Conservation (phyloP, 2,113 vertebrate species). For the Tauraco erythrolophus region DNA sequence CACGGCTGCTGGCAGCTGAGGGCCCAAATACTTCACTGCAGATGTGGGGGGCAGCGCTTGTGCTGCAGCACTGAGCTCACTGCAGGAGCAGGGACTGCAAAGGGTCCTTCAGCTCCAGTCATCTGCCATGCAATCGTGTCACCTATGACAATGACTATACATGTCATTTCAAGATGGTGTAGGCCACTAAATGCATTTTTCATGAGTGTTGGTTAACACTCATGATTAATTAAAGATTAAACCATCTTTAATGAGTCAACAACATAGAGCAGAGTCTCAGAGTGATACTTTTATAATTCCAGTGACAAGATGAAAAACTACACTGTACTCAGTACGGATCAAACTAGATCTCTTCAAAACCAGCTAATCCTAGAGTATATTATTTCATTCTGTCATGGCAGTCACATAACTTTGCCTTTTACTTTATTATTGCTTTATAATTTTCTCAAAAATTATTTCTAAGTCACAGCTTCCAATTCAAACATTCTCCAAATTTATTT, state of each 20-base stretch:
- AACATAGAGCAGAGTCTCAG: not conserved
- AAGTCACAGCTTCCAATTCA: not conserved
- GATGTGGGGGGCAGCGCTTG: accelerated
- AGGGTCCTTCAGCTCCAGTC: not conserved
- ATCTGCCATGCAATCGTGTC: not conserved
- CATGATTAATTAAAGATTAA: too few relatives aligned
- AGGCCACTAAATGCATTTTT: not conserved
- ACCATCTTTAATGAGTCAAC: not conserved
- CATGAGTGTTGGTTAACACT: not conserved
- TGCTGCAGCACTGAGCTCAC: not conserved
- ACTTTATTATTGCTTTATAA: not conserved
- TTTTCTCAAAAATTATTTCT: constrained; percentile 18
- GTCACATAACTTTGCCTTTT: not conserved
- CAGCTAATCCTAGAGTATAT: not conserved
- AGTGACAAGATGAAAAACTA: not conserved
- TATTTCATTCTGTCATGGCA: not conserved
- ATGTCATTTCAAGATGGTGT: not conserved
- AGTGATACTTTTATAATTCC: not conserved
- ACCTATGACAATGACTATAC: not conserved
- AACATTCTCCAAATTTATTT: constrained; percentile 5
- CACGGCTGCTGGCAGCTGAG: not conserved
- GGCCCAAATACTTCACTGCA: not conserved
- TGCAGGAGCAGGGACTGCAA: not conserved
- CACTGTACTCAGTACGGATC: not conserved
- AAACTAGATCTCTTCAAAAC: not conserved